phyloP scores from a whole-genome alignment of 1,140 invertebrate genomes.

The Heliothis subflexa region DNA sequence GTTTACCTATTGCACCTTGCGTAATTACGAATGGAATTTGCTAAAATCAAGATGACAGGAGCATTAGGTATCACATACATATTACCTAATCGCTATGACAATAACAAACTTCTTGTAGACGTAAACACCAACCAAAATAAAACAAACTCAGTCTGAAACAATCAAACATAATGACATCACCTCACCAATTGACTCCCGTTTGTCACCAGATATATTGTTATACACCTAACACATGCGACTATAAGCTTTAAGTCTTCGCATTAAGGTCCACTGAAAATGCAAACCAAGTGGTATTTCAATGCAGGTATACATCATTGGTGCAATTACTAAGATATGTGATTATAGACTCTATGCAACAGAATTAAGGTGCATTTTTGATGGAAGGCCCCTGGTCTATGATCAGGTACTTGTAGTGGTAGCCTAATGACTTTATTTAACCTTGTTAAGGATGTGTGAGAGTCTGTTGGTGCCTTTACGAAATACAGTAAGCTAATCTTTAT shows the following conservation, averaged over 20 bases:
- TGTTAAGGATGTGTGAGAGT: slow-evolving; percentile 36
- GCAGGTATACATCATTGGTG: not conserved
- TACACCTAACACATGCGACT: not conserved
- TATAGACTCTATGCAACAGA: not conserved
- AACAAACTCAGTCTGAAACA: slow-evolving; percentile 13
- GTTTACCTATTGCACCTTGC: no score
- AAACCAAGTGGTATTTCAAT: not conserved
- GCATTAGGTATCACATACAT: no score
- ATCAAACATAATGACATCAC: slow-evolving; percentile 47
- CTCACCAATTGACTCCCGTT: slow-evolving; percentile 45
- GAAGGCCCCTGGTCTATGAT: not conserved
- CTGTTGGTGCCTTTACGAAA: no score
- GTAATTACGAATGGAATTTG: no score
- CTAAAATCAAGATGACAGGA: not conserved
- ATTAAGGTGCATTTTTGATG: slow-evolving; percentile 7
- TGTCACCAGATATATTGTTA: not conserved
- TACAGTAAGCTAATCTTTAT: no score
- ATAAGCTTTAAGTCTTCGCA: not conserved
- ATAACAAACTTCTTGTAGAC: no score
- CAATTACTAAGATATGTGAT: not conserved
- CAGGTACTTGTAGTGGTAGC: slow-evolving; percentile 31
- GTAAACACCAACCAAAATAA: not conserved
- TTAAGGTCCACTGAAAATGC: not conserved
- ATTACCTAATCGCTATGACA: no score
- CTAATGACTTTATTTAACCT: slow-evolving; percentile 49